A percentile compares a stretch with the other conserved stretches of the same genome.
phyloP scores from a whole-genome alignment of 2,888 invertebrate species.

The Drosophila diplacantha region DNA sequence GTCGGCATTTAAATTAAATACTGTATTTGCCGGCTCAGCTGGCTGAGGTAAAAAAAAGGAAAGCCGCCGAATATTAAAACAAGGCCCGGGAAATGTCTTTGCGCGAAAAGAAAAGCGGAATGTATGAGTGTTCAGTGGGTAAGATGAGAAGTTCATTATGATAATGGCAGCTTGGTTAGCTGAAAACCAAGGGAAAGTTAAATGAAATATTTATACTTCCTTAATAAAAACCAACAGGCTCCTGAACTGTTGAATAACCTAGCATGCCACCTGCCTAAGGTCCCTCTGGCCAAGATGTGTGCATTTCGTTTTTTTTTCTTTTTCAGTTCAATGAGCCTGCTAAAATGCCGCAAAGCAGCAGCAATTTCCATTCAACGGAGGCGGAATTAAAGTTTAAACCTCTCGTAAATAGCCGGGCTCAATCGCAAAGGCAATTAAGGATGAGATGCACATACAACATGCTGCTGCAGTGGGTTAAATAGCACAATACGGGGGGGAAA shows the following conservation, averaged over 20 bases:
- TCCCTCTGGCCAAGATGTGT: slow-evolving; percentile 1
- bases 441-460: not conserved
- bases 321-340: slow-evolving; percentile 12
- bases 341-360: slow-evolving; percentile 1
- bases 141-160: slow-evolving; percentile 11
- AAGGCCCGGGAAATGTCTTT: slow-evolving; percentile 6
- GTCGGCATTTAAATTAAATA: slow-evolving; percentile 60
- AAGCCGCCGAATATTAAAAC: slow-evolving; percentile 12
- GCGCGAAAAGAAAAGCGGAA: not conserved
- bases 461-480: slow-evolving; percentile 19
- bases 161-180: slow-evolving; percentile 8
- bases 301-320: slow-evolving; percentile 9
- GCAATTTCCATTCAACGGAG: slow-evolving; percentile 4
- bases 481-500: slow-evolving; percentile 2
- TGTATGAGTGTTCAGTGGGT: not conserved
- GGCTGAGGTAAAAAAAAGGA: not conserved
- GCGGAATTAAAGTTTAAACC: slow-evolving; percentile 8
- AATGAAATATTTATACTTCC: not conserved
- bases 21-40: slow-evolving; percentile 33
- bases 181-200: not conserved
- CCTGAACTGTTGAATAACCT: slow-evolving; percentile 10
- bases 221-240: not conserved
- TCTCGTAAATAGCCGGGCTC: slow-evolving; percentile 2
- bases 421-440: slow-evolving; percentile 28
- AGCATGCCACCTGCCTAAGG: not conserved